Evolutionary conservation across 2,888 invertebrate species (phyloP).

Genomic region (Ypsolopha scabrella): DNA sequence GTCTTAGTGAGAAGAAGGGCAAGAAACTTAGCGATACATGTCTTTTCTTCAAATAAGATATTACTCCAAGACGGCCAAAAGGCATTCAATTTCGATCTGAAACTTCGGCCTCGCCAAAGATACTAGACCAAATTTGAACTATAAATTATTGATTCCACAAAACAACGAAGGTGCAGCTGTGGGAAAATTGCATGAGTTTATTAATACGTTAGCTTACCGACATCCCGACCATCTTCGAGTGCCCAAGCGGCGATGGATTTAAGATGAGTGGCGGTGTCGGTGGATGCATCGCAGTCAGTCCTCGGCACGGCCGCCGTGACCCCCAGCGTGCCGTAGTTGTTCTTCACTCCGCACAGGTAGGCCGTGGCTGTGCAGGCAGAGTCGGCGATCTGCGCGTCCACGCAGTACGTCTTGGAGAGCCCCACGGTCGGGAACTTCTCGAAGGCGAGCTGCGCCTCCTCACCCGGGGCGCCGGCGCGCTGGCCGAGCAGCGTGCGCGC

Average conservation of each 20-base stretch:
- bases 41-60: too few relatives aligned
- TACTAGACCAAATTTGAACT: too few relatives aligned
- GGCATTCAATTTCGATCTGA: too few relatives aligned
- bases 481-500: conserved; percentile 76
- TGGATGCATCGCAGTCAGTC: conserved; percentile 69
- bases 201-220: conserved; percentile 21
- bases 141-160: too few relatives aligned
- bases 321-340: conserved; percentile 74
- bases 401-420: conserved; percentile 74
- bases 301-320: conserved; percentile 73
- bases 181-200: too few relatives aligned
- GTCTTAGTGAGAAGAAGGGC: too few relatives aligned
- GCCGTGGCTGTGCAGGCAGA: conserved; percentile 80
- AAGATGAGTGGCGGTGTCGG: conserved; percentile 58
- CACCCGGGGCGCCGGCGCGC: conserved; percentile 60
- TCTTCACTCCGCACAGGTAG: conserved; percentile 76
- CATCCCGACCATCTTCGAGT: conserved; percentile 52
- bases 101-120: too few relatives aligned
- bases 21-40: too few relatives aligned
- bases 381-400: conserved; percentile 75
- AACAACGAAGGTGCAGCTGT: too few relatives aligned
- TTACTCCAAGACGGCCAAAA: too few relatives aligned
- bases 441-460: conserved; percentile 70
- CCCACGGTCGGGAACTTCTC: conserved; percentile 74
- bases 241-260: conserved; percentile 77